These are phyloP conservation scores for Ambastaia sidthimunki DNA, from an alignment of 2,797 vertebrate genomes.

Conservation along the genomic window DNA sequence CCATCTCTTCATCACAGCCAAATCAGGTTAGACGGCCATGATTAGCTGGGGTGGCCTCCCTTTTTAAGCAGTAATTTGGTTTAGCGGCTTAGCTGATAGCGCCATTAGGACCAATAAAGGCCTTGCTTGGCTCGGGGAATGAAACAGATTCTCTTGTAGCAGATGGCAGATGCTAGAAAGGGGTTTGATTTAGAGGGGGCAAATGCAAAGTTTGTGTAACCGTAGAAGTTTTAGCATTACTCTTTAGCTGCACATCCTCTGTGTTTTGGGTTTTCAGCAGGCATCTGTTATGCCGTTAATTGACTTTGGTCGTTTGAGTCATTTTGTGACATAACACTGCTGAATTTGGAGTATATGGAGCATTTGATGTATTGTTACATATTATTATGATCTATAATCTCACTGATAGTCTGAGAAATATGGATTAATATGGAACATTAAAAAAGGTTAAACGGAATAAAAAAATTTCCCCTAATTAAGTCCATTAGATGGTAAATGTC, in stretches of 20 bases:
- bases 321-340: constrained; percentile 54
- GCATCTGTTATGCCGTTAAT: constrained; percentile 73
- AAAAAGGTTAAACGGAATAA: too few relatives aligned
- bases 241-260: constrained; percentile 23
- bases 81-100: constrained; percentile 87
- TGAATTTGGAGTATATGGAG: constrained; percentile 23
- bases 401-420: neutral
- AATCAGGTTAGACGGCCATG: constrained; percentile 87
- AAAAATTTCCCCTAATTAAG: too few relatives aligned
- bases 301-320: constrained; percentile 37
- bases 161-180: constrained; percentile 81
- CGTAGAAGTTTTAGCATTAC: constrained; percentile 70
- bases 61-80: constrained; percentile 88
- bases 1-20: constrained; percentile 87
- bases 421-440: neutral
- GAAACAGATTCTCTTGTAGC: constrained; percentile 86
- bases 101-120: constrained; percentile 87
- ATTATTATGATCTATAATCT: neutral
- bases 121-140: constrained; percentile 84
- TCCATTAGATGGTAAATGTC: too few relatives aligned
- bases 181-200: constrained; percentile 75
- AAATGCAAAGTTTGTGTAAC: constrained; percentile 86
- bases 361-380: too few relatives aligned
- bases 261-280: constrained; percentile 71
- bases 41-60: constrained; percentile 87